These are phyloP conservation scores for Alviniconcha strummeri DNA, from an alignment of 2,888 invertebrate genomes.

Conservation along the genomic window DNA sequence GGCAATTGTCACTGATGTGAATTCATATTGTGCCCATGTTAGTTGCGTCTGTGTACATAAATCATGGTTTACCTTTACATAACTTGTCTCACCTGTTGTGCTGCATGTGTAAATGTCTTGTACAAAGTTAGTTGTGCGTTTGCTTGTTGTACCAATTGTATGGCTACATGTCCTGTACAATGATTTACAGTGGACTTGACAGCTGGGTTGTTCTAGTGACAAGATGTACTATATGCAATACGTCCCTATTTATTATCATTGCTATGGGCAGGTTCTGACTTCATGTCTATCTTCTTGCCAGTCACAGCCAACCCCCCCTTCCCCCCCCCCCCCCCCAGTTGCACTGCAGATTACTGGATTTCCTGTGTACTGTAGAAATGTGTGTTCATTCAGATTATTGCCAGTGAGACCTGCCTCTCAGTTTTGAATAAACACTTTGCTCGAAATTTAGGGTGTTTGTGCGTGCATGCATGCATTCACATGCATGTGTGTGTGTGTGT, in stretches of 20 bases:
- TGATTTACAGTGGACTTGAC: neutral
- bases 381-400: slow-evolving; percentile 11
- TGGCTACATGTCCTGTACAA: neutral
- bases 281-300: too few relatives aligned
- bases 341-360: too few relatives aligned
- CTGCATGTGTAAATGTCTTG: neutral
- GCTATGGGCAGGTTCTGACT: too few relatives aligned
- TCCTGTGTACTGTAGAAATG: too few relatives aligned
- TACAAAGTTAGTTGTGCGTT: neutral
- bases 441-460: neutral
- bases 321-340: too few relatives aligned
- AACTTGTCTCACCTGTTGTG: too few relatives aligned
- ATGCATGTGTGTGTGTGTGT: neutral
- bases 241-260: slow-evolving; percentile 11
- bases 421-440: slow-evolving; percentile 12
- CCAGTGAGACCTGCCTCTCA: slow-evolving; percentile 7
- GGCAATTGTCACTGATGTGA: too few relatives aligned
- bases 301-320: too few relatives aligned
- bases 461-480: neutral
- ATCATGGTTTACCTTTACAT: too few relatives aligned
- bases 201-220: neutral
- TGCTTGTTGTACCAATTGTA: neutral
- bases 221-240: slow-evolving; percentile 26
- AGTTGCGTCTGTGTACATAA: too few relatives aligned
- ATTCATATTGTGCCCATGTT: too few relatives aligned